phyloP scores from a whole-genome alignment of 2,113 vertebrate species.

The Gymnobelideus leadbeateri region DNA sequence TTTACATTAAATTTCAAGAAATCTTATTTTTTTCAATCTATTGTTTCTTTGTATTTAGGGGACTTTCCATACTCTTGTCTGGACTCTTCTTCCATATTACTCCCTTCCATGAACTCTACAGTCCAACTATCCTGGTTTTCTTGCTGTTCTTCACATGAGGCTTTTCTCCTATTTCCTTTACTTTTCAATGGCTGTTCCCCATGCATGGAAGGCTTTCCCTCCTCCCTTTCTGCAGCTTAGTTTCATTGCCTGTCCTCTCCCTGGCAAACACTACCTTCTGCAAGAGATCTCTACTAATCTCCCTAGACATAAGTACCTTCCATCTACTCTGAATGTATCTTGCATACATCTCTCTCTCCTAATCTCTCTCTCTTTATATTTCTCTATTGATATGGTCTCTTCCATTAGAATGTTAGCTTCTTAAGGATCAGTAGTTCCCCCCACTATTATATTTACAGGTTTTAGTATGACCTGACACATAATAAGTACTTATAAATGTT shows the following conservation, averaged over 20 bases:
- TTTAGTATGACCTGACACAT: neutral
- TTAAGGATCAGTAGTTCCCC: neutral
- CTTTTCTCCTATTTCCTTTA: neutral
- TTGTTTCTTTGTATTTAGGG: neutral
- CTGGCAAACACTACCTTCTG: neutral
- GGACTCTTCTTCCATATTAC: neutral
- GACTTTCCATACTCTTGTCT: neutral
- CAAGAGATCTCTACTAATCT: neutral
- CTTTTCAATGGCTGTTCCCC: too few species aligned
- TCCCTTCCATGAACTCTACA: neutral
- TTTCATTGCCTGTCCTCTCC: neutral
- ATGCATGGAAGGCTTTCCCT: too few species aligned
- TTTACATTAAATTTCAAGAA: neutral
- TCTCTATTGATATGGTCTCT: too few species aligned
- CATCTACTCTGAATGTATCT: neutral
- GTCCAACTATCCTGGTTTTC: neutral
- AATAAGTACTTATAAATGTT: neutral
- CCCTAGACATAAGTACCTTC: neutral
- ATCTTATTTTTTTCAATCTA: constrained; percentile 33
- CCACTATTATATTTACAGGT: neutral
- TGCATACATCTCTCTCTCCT: neutral
- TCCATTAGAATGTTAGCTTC: neutral
- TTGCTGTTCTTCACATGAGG: neutral
- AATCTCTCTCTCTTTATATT: too few species aligned
- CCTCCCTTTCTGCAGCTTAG: neutral